Evolutionary conservation across 2,113 vertebrate species (phyloP).

Genomic region (Leucosticte australis): DNA sequence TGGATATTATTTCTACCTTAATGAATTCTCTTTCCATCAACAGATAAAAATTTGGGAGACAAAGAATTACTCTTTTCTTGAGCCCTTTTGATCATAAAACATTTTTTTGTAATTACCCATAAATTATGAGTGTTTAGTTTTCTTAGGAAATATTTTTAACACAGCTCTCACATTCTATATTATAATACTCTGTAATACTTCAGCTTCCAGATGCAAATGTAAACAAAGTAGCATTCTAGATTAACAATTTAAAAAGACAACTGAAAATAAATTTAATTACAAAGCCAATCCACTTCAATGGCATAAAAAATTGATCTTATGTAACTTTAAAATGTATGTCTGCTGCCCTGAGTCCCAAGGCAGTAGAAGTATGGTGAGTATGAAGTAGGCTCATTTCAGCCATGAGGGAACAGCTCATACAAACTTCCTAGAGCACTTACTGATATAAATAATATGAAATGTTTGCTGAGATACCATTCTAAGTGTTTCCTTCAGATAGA

Average conservation of each 20-base stretch:
- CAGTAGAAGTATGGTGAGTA: neutral
- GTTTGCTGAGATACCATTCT: neutral
- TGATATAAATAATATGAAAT: constrained; percentile 25
- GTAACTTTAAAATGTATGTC: constrained; percentile 37
- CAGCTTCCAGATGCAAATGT: neutral
- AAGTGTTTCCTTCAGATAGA: constrained; percentile 16
- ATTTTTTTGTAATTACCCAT: neutral
- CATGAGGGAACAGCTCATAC: neutral
- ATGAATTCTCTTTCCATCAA: neutral
- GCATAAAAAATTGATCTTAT: constrained; percentile 54
- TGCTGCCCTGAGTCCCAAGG: constrained; percentile 16
- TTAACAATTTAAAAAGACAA: neutral
- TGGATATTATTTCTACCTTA: neutral
- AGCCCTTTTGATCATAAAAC: neutral
- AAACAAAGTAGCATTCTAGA: neutral
- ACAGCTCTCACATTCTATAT: neutral
- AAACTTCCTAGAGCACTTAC: constrained; percentile 7
- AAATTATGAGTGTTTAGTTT: neutral
- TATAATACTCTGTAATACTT: neutral
- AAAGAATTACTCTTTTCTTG: neutral
- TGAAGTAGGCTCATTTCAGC: neutral
- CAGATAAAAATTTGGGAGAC: neutral
- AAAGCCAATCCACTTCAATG: constrained; percentile 26
- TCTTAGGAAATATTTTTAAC: neutral
- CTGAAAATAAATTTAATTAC: constrained; percentile 55